Conservation (phyloP, 2,888 invertebrate genomes). For the Drosophila kokeensis region DNA sequence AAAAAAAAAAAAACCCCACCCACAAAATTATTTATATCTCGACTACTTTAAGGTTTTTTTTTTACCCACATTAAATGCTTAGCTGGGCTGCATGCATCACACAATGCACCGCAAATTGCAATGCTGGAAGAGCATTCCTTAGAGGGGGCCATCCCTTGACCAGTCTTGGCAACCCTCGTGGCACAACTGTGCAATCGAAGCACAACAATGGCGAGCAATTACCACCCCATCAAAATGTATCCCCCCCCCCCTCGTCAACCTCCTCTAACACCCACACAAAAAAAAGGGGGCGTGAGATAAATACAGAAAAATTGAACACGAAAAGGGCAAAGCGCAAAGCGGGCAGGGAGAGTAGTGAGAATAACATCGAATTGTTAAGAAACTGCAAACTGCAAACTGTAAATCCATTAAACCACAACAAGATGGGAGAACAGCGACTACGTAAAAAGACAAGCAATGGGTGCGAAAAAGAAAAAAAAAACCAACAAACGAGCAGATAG, state of each 20-base stretch:
- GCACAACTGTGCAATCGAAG: slow-evolving; percentile 61
- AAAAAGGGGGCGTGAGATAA: slow-evolving; percentile 18
- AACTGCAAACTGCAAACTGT: slow-evolving; percentile 81
- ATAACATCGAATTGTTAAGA: slow-evolving; percentile 79
- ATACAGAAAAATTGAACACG: slow-evolving; percentile 57
- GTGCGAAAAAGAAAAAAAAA: background rate
- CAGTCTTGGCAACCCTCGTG: slow-evolving; percentile 29
- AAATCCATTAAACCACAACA: slow-evolving; percentile 82
- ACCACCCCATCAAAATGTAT: slow-evolving; percentile 33
- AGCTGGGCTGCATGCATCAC: slow-evolving; percentile 44
- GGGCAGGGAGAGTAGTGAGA: slow-evolving; percentile 71
- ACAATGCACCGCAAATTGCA: slow-evolving; percentile 66
- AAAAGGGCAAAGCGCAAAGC: slow-evolving; percentile 75
- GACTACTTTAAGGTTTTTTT: slow-evolving; percentile 30
- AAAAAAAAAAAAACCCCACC: background rate
- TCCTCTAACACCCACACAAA: background rate
- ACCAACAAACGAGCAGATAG: background rate
- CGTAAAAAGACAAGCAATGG: slow-evolving; percentile 3
- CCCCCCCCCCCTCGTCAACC: background rate
- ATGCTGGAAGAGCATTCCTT: slow-evolving; percentile 20
- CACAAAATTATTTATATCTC: slow-evolving; percentile 2
- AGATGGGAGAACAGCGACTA: slow-evolving; percentile 47
- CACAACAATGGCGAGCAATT: slow-evolving; percentile 77
- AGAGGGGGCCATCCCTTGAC: slow-evolving; percentile 32
- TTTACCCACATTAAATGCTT: slow-evolving; percentile 42